Conservation (phyloP, 2,113 vertebrate genomes). For the Upupa epops region DNA sequence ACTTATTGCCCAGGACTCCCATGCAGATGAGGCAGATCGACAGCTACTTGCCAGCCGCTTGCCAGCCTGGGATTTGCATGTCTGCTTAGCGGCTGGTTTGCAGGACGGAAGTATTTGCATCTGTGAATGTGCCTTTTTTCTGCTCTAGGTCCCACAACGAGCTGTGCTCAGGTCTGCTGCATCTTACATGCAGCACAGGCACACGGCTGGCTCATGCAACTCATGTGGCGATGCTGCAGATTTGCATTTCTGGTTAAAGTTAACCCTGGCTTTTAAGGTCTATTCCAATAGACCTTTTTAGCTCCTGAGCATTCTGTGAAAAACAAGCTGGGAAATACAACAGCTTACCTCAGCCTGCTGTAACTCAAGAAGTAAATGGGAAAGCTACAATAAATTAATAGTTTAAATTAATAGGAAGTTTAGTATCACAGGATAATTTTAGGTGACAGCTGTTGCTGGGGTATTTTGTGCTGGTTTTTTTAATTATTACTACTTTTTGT, state of each 20-base stretch:
- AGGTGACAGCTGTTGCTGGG: neutral
- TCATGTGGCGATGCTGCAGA: neutral
- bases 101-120: neutral
- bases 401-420: neutral
- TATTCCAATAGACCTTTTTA: constrained; percentile 42
- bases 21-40: neutral
- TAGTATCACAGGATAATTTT: constrained; percentile 9
- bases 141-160: neutral
- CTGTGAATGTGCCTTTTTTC: neutral
- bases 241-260: neutral
- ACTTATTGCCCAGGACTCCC: neutral
- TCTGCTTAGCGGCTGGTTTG: neutral
- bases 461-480: neutral
- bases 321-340: constrained; percentile 19
- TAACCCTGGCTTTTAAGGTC: constrained; percentile 27
- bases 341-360: constrained; percentile 14
- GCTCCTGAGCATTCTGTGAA: neutral
- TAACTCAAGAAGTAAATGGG: neutral
- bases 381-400: neutral
- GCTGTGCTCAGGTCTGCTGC: neutral
- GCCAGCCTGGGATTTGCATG: neutral
- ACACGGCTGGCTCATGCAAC: neutral
- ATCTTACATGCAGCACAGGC: neutral
- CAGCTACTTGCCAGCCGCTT: neutral
- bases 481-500: constrained; percentile 4